These are phyloP conservation scores for Tangara arthus DNA, from an alignment of 2,797 vertebrate genomes.

Conservation along the genomic window DNA sequence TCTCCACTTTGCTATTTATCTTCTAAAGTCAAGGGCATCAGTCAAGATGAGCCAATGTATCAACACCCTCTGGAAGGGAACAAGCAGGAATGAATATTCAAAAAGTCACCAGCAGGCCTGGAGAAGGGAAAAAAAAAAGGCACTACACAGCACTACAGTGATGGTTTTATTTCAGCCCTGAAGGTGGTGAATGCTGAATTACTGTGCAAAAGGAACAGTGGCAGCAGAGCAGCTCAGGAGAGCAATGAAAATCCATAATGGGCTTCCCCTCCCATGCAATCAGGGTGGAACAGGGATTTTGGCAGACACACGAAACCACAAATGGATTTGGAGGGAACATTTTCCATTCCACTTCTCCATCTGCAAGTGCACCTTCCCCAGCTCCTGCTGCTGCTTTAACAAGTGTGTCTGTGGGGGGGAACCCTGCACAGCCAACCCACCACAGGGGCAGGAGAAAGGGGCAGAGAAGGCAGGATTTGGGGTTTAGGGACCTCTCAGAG, in stretches of 20 bases:
- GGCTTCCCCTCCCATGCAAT: background rate
- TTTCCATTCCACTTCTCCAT: background rate
- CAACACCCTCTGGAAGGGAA: slow-evolving; percentile 39
- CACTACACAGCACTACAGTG: background rate
- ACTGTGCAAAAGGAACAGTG: background rate
- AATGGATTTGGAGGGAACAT: background rate
- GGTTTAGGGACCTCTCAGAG: background rate
- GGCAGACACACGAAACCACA: background rate
- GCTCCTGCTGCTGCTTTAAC: background rate
- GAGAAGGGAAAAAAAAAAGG: background rate
- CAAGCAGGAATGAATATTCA: slow-evolving; percentile 25
- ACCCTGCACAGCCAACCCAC: background rate
- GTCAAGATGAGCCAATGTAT: slow-evolving; percentile 47
- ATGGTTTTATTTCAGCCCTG: background rate
- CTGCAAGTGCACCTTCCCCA: background rate
- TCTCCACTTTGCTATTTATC: slow-evolving; percentile 63
- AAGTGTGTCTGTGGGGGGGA: accelerated
- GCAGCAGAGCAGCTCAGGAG: background rate
- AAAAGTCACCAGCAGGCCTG: background rate
- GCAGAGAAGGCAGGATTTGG: background rate
- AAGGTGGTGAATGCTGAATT: background rate
- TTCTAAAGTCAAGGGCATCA: slow-evolving; percentile 61
- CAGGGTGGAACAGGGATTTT: background rate
- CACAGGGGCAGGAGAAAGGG: background rate
- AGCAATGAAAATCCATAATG: slow-evolving; percentile 30